phyloP scores from a whole-genome alignment of 37 sponge, comb jelly and placozoan genomes.

The Theonella swinhoei region DNA sequence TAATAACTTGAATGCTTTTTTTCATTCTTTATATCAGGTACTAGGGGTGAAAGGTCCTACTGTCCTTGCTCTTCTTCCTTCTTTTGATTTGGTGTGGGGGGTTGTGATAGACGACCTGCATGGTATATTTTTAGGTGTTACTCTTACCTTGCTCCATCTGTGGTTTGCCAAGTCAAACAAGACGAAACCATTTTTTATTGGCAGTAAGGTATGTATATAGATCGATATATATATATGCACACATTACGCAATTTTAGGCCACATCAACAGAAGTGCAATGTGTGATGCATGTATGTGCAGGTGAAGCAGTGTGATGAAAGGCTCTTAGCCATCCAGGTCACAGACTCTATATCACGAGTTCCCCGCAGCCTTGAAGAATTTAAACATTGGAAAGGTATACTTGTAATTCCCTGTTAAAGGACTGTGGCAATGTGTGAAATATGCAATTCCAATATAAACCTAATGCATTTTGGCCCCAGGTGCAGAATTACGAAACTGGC shows the following conservation, averaged over 20 bases:
- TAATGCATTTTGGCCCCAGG: too few species aligned
- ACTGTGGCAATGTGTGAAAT: too few species aligned
- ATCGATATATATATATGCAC: too few species aligned
- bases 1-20: too few species aligned
- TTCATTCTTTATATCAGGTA: too few species aligned
- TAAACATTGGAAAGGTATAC: too few species aligned
- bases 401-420: too few species aligned
- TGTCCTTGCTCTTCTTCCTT: constrained; percentile 5
- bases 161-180: constrained; percentile 2
- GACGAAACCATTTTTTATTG: not conserved
- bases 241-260: too few species aligned
- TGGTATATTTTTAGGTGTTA: not conserved
- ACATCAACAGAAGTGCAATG: too few species aligned
- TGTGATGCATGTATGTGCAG: too few species aligned
- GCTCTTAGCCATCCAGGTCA: not conserved
- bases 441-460: too few species aligned
- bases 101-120: constrained; percentile 1
- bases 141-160: not conserved
- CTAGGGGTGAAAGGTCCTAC: constrained; percentile 1
- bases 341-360: not conserved
- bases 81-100: constrained; percentile 1
- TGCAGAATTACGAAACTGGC: too few species aligned
- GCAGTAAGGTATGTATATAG: constrained; percentile 2
- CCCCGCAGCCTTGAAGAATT: not conserved
- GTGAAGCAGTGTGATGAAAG: constrained; percentile 1